A percentile compares a stretch with the other conserved stretches of the same genome.
phyloP scores from a whole-genome alignment of 2,113 vertebrate genomes.

The Scartelaos histophorus region DNA sequence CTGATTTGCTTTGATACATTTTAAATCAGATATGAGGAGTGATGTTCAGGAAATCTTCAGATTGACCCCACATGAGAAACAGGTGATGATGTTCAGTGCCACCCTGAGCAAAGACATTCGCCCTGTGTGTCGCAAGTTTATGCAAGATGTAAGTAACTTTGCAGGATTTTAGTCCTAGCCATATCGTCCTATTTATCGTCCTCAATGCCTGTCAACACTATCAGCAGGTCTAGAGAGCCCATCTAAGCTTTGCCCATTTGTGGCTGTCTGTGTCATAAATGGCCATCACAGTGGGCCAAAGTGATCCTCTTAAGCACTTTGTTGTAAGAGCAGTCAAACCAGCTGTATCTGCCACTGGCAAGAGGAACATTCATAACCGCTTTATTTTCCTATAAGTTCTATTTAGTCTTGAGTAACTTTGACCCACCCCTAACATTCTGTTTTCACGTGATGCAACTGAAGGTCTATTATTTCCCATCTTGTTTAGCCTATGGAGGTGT shows the following conservation, averaged over 20 bases:
- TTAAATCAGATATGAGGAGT: slow-evolving; percentile 82
- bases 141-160: slow-evolving; percentile 85
- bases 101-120: slow-evolving; percentile 89
- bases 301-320: slow-evolving; percentile 29
- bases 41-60: slow-evolving; percentile 90
- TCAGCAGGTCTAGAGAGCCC: not conserved
- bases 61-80: slow-evolving; percentile 87
- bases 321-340: slow-evolving; percentile 12
- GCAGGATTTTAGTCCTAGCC: not conserved
- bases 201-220: too few relatives aligned
- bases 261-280: slow-evolving; percentile 52
- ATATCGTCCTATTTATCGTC: not conserved
- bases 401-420: not conserved
- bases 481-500: slow-evolving; percentile 87
- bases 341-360: slow-evolving; percentile 16
- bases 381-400: not conserved
- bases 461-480: not conserved
- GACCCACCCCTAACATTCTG: not conserved
- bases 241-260: slow-evolving; percentile 59
- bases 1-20: not conserved
- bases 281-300: slow-evolving; percentile 58
- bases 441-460: not conserved
- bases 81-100: slow-evolving; percentile 93
- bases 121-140: slow-evolving; percentile 89
- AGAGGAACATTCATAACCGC: slow-evolving; percentile 25